These are phyloP conservation scores for Leptopilina drosophilae DNA, from an alignment of 2,888 invertebrate species.

Conservation along the genomic window DNA sequence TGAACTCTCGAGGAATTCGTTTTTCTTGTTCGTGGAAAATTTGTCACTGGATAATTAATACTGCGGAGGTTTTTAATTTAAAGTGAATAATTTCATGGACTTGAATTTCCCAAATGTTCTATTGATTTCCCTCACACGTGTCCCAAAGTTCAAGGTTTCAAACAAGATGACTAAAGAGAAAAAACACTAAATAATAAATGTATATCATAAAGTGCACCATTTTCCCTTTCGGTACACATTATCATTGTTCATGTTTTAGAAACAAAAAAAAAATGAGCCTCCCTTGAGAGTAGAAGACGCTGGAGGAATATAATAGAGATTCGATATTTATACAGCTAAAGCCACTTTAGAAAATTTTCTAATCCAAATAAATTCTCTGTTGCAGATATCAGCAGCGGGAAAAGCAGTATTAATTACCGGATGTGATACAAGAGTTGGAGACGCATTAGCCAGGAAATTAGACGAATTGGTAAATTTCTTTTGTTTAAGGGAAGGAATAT, in stretches of 20 bases:
- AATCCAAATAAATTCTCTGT: conserved; percentile 9
- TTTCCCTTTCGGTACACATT: not conserved
- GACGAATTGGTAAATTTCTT: conserved; percentile 82
- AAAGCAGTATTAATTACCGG: conserved; percentile 92
- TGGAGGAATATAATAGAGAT: not conserved
- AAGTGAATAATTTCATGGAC: conserved; percentile 28
- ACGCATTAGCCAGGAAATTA: conserved; percentile 86
- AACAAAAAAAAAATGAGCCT: no score
- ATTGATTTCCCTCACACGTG: conserved; percentile 30
- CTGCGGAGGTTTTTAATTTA: conserved; percentile 7
- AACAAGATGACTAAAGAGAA: conserved; percentile 8
- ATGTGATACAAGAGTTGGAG: conserved; percentile 87
- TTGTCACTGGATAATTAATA: not conserved
- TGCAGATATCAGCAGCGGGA: conserved; percentile 87
- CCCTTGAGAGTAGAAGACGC: not conserved
- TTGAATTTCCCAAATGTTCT: not conserved
- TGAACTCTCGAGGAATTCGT: not conserved
- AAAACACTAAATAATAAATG: conserved; percentile 35
- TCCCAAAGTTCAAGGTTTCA: conserved; percentile 33
- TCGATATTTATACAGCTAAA: not conserved
- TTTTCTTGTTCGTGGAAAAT: not conserved
- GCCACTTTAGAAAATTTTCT: conserved; percentile 4
- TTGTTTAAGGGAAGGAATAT: not conserved
- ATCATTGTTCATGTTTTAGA: conserved; percentile 8
- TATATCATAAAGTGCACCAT: conserved; percentile 11